These are phyloP conservation scores for Catamblyrhynchus diadema DNA, from an alignment of 2,797 vertebrate species.

Conservation along the genomic window DNA sequence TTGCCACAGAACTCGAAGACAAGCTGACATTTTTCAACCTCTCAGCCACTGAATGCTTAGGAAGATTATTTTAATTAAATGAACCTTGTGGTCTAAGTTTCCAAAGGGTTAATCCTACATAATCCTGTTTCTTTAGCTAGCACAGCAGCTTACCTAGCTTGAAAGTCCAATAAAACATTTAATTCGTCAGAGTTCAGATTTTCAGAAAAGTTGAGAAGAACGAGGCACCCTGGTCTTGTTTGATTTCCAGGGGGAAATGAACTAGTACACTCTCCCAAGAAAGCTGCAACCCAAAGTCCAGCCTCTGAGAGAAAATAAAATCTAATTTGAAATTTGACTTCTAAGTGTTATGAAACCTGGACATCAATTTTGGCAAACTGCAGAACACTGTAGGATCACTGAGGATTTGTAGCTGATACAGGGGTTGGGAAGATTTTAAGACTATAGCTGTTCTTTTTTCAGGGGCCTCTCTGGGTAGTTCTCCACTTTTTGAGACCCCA, in stretches of 20 bases:
- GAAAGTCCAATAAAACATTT: neutral
- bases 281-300: neutral
- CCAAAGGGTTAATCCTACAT: neutral
- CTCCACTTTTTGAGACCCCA: neutral
- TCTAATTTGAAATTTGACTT: neutral
- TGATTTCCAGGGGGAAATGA: neutral
- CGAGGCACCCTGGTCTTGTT: neutral
- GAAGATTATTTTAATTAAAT: slow-evolving; percentile 41
- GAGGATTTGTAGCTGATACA: neutral
- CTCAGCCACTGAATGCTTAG: neutral
- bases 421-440: neutral
- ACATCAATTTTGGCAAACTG: neutral
- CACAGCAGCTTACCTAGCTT: neutral
- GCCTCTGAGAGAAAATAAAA: neutral
- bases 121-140: slow-evolving; percentile 10
- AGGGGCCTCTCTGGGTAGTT: neutral
- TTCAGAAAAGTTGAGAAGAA: neutral
- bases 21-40: neutral
- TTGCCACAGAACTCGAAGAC: neutral
- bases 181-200: neutral
- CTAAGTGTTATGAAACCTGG: neutral
- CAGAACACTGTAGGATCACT: neutral
- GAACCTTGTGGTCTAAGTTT: neutral
- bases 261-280: neutral
- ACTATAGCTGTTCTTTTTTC: neutral